Percentiles rank a stretch among this genome's conserved stretches.
These are phyloP conservation scores for Nebria ingens DNA, from an alignment of 1,140 invertebrate species.

Conservation along the genomic window DNA sequence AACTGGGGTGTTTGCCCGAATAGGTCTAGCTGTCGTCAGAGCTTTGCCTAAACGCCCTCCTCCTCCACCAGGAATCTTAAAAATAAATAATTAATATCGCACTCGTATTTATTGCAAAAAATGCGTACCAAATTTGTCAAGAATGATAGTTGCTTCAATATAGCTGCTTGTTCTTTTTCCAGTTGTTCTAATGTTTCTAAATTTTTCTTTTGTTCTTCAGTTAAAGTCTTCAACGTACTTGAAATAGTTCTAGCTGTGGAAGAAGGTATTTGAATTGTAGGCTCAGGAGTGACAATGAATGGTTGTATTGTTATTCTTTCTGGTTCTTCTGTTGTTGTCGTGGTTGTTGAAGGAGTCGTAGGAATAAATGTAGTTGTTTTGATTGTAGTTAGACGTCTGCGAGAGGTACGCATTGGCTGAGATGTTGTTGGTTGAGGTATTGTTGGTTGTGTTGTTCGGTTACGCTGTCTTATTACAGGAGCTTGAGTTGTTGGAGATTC, in stretches of 20 bases:
- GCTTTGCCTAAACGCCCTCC: not conserved
- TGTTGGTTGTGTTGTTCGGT: slow-evolving; percentile 1
- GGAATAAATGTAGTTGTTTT: slow-evolving; percentile 6
- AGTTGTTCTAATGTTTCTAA: slow-evolving; percentile 26
- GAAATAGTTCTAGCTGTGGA: not conserved
- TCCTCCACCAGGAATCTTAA: not conserved
- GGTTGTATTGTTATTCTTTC: not conserved
- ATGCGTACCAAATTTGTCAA: slow-evolving; percentile 28
- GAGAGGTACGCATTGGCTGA: not conserved
- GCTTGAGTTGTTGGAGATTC: slow-evolving; percentile 7
- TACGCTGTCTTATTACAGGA: not conserved
- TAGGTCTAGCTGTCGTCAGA: not conserved
- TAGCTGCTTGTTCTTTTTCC: slow-evolving; percentile 29
- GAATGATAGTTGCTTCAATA: slow-evolving; percentile 29
- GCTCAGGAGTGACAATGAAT: not conserved
- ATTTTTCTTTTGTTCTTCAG: slow-evolving; percentile 29
- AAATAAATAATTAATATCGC: too few relatives aligned
- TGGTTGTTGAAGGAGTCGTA: not conserved
- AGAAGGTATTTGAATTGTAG: not conserved
- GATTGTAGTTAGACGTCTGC: not conserved
- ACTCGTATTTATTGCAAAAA: not conserved
- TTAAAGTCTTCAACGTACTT: slow-evolving; percentile 20
- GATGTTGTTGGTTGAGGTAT: slow-evolving; percentile 9
- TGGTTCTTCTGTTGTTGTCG: not conserved
- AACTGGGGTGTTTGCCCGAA: too few relatives aligned